Evolutionary conservation across 2,888 invertebrate species (phyloP).

Genomic region (Uropetala carovei): DNA sequence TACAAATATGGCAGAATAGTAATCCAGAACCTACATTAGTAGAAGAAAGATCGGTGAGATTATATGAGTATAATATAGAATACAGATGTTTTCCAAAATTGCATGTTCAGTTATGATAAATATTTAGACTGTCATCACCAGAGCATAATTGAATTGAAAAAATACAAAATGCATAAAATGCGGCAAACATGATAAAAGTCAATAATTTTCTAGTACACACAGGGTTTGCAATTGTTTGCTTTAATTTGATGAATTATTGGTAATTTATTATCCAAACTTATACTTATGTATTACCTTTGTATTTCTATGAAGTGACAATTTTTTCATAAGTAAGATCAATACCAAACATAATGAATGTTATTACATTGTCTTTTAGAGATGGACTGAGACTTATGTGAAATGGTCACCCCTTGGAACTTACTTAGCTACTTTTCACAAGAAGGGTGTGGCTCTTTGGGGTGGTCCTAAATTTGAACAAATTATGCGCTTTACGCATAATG

Average conservation of each 20-base stretch:
- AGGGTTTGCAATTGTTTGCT: background rate
- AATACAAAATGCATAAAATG: background rate
- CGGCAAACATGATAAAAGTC: background rate
- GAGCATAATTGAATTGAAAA: background rate
- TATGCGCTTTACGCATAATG: slow-evolving; percentile 91
- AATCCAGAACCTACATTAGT: slow-evolving; percentile 89
- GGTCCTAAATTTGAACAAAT: slow-evolving; percentile 95
- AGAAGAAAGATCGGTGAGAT: slow-evolving; percentile 86
- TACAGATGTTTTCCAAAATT: background rate
- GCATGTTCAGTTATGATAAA: background rate
- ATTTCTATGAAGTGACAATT: no score
- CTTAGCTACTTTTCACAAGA: slow-evolving; percentile 95
- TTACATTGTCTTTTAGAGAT: slow-evolving; percentile 74
- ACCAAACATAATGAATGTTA: no score
- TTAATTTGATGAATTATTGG: background rate
- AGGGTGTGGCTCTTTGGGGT: slow-evolving; percentile 98
- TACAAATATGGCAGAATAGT: slow-evolving; percentile 93
- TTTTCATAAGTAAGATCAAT: no score
- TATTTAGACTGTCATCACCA: background rate
- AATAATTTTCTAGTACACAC: background rate
- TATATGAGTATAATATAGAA: no score
- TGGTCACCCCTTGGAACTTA: slow-evolving; percentile 99
- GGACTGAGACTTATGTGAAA: slow-evolving; percentile 96
- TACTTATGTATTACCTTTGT: no score
- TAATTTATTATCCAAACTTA: background rate